Evolutionary conservation across 2,888 invertebrate genomes (phyloP), one percentile per base, ranked within the genome.

Genomic region (Bombylius discolor): DNA sequence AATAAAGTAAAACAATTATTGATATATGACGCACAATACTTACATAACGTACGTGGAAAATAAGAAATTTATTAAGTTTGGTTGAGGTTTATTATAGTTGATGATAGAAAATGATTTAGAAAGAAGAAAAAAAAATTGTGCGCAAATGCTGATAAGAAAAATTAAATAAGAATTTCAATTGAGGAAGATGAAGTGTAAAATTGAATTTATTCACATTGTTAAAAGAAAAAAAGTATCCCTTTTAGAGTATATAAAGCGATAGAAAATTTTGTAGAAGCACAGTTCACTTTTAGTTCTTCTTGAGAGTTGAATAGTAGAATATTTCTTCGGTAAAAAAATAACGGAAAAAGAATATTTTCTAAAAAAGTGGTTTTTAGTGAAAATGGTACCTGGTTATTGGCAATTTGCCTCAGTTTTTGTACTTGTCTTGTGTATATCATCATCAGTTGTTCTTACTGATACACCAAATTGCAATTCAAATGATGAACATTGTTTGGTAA

Each of bases 141-240:
- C 53, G 33, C 53, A 54, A 49, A 49, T 54, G 53, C 45, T 42
- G 53, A 54, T 54, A 54, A 54, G 53, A 45, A 54, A 23, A 54
- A 54, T 54, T 49, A 14, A 54, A 54, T 54, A 31, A 49, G 49
- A 5, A 44, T 47, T 42, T 11, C 11, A 11, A 53, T 49, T 53
- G 45, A 32, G 32, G 34, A 33, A 23, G 8, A 33, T 49, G 49
- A 44, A 49, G 53, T 42, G 53, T 49, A 44, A 45, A 49, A 54
- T 54, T 49, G 48, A 33, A 42, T 42, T 42, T 42, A 42, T 42
- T 42, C 11, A 42, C 39, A 5, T 36, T 36, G 36, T 8, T 8
- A 11, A 11, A 11, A 42, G 39, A 36, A 36, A 36, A 5, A 36
- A 36, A 5, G 8, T 7, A 36, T 36, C 34, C 8, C 1, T 42